These are phyloP conservation scores for Tupaia tana DNA, from an alignment of 2,113 vertebrate genomes.

Conservation along the genomic window DNA sequence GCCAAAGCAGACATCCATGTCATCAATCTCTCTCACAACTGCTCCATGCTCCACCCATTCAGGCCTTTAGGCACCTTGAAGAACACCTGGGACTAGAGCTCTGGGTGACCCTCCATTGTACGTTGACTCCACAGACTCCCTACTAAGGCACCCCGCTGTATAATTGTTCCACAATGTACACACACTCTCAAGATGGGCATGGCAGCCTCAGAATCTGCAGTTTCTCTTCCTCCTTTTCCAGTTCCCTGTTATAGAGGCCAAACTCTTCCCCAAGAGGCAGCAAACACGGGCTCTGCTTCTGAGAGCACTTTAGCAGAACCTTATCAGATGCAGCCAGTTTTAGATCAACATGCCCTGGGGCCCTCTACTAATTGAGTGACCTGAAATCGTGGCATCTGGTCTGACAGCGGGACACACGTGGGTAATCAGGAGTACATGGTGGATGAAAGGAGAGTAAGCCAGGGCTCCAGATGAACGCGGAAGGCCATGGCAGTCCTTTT, in stretches of 20 bases:
- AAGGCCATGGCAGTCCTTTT: background rate
- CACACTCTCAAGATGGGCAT: background rate
- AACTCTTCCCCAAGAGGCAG: background rate
- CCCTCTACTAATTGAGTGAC: slow-evolving; percentile 24
- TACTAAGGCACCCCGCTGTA: background rate
- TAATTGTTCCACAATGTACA: background rate
- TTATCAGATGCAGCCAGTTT: background rate
- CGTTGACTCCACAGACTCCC: background rate
- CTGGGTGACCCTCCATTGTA: background rate
- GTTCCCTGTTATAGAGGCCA: background rate
- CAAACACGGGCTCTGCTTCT: background rate
- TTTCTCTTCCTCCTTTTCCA: background rate
- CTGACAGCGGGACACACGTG: background rate
- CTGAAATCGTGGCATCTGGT: slow-evolving; percentile 9
- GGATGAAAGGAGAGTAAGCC: background rate
- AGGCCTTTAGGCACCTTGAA: background rate
- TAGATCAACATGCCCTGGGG: background rate
- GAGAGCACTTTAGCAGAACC: background rate
- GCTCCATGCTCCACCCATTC: background rate
- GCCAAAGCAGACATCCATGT: background rate
- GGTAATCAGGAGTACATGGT: background rate
- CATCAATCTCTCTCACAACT: background rate
- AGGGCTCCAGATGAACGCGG: background rate
- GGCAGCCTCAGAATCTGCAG: background rate
- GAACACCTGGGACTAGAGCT: background rate